Conservation (phyloP, 2,888 invertebrate species). For the Lycia hirtaria region DNA sequence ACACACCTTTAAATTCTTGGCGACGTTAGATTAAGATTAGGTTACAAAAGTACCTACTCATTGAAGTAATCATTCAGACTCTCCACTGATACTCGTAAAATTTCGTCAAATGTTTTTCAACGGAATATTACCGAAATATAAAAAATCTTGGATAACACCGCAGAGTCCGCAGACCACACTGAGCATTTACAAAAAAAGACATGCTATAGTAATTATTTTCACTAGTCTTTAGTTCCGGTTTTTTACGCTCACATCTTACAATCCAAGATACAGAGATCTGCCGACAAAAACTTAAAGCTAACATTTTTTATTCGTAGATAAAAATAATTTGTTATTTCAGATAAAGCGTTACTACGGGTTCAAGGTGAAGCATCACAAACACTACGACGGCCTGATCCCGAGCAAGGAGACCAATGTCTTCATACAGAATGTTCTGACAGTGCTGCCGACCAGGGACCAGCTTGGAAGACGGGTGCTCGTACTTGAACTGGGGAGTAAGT, state of each 20-base stretch:
- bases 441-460: constrained; percentile 92
- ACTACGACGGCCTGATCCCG: constrained; percentile 89
- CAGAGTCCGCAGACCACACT: too few species aligned
- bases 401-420: constrained; percentile 91
- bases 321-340: constrained; percentile 50
- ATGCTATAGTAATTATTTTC: too few species aligned
- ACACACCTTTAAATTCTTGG: too few species aligned
- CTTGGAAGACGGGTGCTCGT: constrained; percentile 91
- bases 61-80: too few species aligned
- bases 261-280: neutral
- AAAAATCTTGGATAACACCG: too few species aligned
- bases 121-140: too few species aligned
- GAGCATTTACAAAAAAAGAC: too few species aligned
- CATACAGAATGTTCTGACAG: constrained; percentile 91
- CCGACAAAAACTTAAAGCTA: neutral
- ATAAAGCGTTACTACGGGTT: constrained; percentile 93
- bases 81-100: too few species aligned
- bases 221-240: constrained; percentile 3
- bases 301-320: neutral
- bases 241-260: neutral
- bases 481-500: constrained; percentile 92
- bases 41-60: too few species aligned
- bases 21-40: too few species aligned
- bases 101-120: too few species aligned
- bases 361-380: constrained; percentile 90